A percentile compares a stretch with the other conserved stretches of the same genome.
phyloP scores from a whole-genome alignment of 2,113 vertebrate species.

The Paracanthobrama guichenoti region DNA sequence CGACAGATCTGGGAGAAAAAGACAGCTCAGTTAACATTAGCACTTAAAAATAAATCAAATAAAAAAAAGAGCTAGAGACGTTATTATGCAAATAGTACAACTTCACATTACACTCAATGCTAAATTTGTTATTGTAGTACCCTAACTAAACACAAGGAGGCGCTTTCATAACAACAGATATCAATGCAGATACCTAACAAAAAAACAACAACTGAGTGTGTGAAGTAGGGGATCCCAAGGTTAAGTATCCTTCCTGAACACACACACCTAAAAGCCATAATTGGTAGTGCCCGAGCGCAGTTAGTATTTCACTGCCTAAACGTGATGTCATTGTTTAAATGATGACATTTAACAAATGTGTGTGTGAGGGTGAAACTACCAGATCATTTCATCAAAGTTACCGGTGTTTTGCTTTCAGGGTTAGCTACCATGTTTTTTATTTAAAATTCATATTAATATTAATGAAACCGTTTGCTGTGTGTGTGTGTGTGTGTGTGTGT shows the following conservation, averaged over 20 bases:
- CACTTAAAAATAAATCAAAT: no score
- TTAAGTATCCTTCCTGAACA: constrained; percentile 20
- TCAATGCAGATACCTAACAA: background rate
- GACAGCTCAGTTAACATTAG: background rate
- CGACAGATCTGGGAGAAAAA: constrained; percentile 82
- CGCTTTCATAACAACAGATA: constrained; percentile 17
- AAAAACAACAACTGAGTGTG: background rate
- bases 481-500: no score
- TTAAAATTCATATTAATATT: background rate
- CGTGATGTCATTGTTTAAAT: constrained; percentile 22
- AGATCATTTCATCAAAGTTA: background rate
- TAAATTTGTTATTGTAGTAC: constrained; percentile 25
- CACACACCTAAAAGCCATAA: constrained; percentile 37
- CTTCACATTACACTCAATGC: background rate
- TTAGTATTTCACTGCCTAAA: constrained; percentile 15
- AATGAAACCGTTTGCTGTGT: background rate
- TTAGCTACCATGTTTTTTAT: background rate
- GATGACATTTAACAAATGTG: constrained; percentile 24
- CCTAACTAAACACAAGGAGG: constrained; percentile 21
- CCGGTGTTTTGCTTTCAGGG: background rate
- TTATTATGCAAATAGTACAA: background rate
- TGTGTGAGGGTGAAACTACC: background rate
- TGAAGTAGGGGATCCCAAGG: constrained; percentile 2
- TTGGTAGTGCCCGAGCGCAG: constrained; percentile 34
- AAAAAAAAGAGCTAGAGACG: background rate